Percentiles rank a stretch among this genome's conserved stretches.
Conservation (phyloP, 2,888 invertebrate species). For the Caenorhabditis sp. region DNA sequence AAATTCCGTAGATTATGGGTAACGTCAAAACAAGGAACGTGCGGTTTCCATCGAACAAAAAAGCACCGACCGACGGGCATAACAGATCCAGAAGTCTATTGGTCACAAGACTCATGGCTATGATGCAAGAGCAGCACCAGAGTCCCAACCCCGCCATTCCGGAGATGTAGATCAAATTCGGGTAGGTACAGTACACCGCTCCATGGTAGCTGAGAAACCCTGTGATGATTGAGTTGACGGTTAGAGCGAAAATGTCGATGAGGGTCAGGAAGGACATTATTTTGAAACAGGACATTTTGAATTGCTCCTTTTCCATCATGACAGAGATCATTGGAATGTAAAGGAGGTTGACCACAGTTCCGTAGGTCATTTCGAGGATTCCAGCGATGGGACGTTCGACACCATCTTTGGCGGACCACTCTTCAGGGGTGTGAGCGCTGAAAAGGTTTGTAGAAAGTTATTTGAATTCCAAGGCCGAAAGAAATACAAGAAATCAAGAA, state of each 20-base stretch:
- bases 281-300: slow-evolving; percentile 32
- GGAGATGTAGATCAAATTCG: slow-evolving; percentile 15
- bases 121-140: slow-evolving; percentile 30
- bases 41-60: slow-evolving; percentile 1
- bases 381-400: neutral
- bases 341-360: neutral
- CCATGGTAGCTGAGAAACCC: slow-evolving; percentile 11
- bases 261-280: slow-evolving; percentile 19
- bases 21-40: slow-evolving; percentile 13
- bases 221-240: slow-evolving; percentile 12
- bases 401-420: neutral
- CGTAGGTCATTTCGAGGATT: neutral
- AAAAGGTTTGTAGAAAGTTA: neutral
- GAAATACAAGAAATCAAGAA: neutral
- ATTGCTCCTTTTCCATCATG: neutral
- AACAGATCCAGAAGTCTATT: slow-evolving; percentile 20
- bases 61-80: neutral
- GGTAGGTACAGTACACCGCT: slow-evolving; percentile 23
- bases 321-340: slow-evolving; percentile 13
- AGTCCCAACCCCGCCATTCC: neutral
- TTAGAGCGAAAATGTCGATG: neutral
- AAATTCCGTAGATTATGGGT: slow-evolving; percentile 1
- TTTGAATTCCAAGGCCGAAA: too few relatives aligned
- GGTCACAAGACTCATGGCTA: neutral
- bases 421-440: slow-evolving; percentile 7